Percentiles rank a stretch among this genome's conserved stretches.
phyloP scores from a whole-genome alignment of 2,113 vertebrate species.

The Erythrolamprus reginae region DNA sequence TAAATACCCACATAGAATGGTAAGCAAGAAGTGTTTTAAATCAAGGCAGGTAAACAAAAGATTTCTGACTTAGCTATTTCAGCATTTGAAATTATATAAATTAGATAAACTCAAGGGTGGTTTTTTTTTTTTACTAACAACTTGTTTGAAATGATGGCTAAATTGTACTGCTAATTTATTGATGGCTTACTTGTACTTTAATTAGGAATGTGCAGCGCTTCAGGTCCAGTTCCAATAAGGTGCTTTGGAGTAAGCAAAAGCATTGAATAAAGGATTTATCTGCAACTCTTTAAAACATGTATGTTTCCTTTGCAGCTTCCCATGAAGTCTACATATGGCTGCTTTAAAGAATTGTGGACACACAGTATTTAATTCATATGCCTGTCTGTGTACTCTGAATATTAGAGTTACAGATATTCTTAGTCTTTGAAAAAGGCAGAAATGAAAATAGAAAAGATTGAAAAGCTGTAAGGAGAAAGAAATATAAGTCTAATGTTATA shows the following conservation, averaged over 20 bases:
- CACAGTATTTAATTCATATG: neutral
- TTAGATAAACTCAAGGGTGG: no score
- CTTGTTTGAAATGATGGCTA: neutral
- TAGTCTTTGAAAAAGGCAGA: rapidly evolving
- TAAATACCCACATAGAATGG: neutral
- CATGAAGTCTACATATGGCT: neutral
- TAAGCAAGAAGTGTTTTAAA: neutral
- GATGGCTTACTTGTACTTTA: neutral
- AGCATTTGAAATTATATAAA: neutral
- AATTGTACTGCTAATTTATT: neutral
- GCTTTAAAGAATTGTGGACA: neutral
- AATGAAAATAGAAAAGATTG: neutral
- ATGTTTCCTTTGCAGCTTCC: neutral
- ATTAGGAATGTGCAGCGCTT: neutral
- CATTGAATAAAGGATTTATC: neutral
- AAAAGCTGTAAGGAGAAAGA: neutral
- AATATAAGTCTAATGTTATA: neutral
- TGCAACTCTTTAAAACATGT: neutral
- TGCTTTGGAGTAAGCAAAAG: neutral
- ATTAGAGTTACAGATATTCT: neutral
- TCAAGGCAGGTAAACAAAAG: neutral
- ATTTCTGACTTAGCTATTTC: neutral
- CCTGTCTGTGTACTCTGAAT: neutral
- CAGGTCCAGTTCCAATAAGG: neutral
- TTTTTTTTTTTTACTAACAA: neutral